Conservation (phyloP, 2,888 invertebrate genomes). For the Pammene fasciana region DNA sequence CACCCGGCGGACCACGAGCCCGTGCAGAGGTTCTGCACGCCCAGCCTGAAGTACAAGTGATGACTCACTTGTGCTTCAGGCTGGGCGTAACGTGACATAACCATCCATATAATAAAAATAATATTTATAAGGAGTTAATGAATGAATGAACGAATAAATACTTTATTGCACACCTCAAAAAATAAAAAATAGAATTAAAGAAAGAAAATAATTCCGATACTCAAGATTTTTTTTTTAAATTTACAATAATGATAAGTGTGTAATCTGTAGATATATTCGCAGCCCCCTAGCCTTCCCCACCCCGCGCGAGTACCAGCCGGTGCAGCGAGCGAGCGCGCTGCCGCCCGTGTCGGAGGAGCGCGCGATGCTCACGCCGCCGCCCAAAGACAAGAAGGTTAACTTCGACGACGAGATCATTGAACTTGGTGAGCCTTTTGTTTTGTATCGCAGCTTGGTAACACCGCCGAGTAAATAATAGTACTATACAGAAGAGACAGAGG, state of each 20-base stretch:
- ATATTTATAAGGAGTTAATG: too few relatives aligned
- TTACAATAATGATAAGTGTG: too few relatives aligned
- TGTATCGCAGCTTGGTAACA: not conserved
- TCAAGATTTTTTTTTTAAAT: too few relatives aligned
- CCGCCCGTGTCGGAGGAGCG: constrained; percentile 63
- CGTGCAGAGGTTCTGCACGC: not conserved
- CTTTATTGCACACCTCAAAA: too few relatives aligned
- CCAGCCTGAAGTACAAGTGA: constrained; percentile 33
- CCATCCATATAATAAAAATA: too few relatives aligned
- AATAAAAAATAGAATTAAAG: too few relatives aligned
- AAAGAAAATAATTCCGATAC: too few relatives aligned
- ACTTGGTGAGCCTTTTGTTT: constrained; percentile 55
- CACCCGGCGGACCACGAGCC: constrained; percentile 47
- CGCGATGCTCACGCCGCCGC: constrained; percentile 60
- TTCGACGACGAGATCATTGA: constrained; percentile 65
- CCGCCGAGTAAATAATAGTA: too few relatives aligned
- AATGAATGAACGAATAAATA: too few relatives aligned
- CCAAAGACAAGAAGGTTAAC: constrained; percentile 52
- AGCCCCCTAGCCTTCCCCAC: constrained; percentile 57
- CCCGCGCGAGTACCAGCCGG: constrained; percentile 53
- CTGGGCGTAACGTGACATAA: too few relatives aligned
- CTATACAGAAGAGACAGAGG: too few relatives aligned
- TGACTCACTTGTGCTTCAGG: too few relatives aligned
- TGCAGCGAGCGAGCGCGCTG: constrained; percentile 50
- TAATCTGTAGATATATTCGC: constrained; percentile 38